These are phyloP conservation scores for Trididemnum clinides DNA, from an alignment of 23 tunicate genomes.

Conservation along the genomic window DNA sequence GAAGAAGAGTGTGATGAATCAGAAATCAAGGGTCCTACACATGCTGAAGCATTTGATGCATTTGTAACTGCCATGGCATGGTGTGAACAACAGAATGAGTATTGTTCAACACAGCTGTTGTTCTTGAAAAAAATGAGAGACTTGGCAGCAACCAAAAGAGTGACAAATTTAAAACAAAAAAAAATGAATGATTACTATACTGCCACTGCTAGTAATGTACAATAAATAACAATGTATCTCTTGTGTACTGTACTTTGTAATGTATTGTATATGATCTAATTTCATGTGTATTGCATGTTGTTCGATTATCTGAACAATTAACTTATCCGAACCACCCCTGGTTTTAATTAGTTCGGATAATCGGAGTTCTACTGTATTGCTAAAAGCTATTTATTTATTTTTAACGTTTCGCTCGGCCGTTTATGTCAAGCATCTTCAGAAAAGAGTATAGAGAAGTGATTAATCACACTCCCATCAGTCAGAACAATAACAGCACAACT, in stretches of 20 bases:
- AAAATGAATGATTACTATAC: conserved; percentile 26
- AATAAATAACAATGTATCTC: conserved; percentile 11
- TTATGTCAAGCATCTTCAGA: too few species aligned
- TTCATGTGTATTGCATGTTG: conserved; percentile 16
- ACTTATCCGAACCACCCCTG: conserved; percentile 30
- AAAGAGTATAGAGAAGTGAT: too few species aligned
- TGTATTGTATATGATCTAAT: conserved; percentile 18
- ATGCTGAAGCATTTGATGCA: conserved; percentile 28
- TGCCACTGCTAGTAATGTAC: conserved; percentile 28
- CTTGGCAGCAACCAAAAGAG: conserved; percentile 14
- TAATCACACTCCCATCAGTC: too few species aligned
- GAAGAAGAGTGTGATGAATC: conserved; percentile 28
- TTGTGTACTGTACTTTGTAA: conserved; percentile 9
- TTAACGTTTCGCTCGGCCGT: too few species aligned
- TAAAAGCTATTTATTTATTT: too few species aligned
- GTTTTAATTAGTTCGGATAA: conserved; percentile 21
- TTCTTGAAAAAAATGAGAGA: conserved; percentile 14
- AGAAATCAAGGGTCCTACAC: conserved; percentile 30
- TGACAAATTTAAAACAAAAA: conserved; percentile 8
- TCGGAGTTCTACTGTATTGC: conserved; percentile 29
- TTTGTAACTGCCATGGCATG: conserved; percentile 29
- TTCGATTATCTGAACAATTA: conserved; percentile 10
- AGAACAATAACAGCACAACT: too few species aligned
- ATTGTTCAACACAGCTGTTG: conserved; percentile 31
- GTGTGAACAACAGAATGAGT: conserved; percentile 31